phyloP scores from a whole-genome alignment of 1,140 invertebrate species.

The Chelonus insularis region DNA sequence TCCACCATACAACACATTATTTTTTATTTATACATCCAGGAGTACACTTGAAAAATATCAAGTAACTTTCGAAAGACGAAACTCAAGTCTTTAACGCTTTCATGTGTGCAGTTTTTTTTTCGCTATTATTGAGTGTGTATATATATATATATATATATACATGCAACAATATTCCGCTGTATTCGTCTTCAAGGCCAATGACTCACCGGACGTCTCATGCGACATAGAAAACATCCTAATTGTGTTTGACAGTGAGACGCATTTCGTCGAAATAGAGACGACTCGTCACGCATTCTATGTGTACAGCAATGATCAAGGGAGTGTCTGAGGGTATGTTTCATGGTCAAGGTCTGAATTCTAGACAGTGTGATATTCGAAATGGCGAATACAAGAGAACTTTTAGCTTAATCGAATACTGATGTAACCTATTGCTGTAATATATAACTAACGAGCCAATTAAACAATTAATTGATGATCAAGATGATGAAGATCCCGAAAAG shows the following conservation, averaged over 20 bases:
- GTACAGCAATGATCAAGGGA: background rate
- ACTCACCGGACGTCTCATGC: slow-evolving; percentile 40
- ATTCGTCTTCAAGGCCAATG: slow-evolving; percentile 45
- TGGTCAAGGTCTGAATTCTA: slow-evolving; percentile 15
- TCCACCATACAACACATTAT: too few relatives aligned
- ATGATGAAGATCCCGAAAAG: too few relatives aligned
- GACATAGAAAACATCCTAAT: slow-evolving; percentile 46
- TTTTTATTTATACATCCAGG: too few relatives aligned
- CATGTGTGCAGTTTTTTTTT: background rate
- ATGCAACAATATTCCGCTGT: slow-evolving; percentile 33
- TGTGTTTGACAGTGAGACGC: slow-evolving; percentile 31
- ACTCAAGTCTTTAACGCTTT: background rate
- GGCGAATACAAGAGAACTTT: too few relatives aligned
- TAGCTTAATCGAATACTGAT: too few relatives aligned
- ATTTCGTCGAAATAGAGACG: background rate
- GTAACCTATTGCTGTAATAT: too few relatives aligned
- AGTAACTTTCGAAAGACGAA: too few relatives aligned
- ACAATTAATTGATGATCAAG: too few relatives aligned
- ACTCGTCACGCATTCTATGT: background rate
- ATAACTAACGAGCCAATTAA: too few relatives aligned
- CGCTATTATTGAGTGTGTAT: background rate
- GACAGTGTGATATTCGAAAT: too few relatives aligned
- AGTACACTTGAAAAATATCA: too few relatives aligned
- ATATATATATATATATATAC: background rate
- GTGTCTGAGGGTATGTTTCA: slow-evolving; percentile 13